Evolutionary conservation across 2,888 invertebrate species (phyloP), one percentile per base, ranked within the genome.

Genomic region (Adelognathus sp.): DNA sequence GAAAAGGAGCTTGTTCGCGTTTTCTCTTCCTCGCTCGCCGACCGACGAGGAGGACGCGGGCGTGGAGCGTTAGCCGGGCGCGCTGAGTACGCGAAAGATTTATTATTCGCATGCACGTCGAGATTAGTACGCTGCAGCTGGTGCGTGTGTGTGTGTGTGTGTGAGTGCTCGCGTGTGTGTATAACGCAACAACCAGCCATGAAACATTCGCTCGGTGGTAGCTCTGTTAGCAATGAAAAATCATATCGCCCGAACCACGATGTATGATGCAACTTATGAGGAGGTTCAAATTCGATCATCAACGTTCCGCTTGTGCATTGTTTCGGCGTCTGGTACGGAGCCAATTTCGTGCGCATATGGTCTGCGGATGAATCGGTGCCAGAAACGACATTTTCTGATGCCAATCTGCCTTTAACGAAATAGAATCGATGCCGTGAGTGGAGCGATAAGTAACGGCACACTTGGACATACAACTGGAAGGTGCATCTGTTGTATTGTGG

Each of bases 21-120:
- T 44, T 60, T 52, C 18, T 46, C 33, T 39, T 31, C 50, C 36
- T 9, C 60, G 64, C 50, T 36, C 27, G 66, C 21, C 60, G 52
- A 73, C 58, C 46, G 36, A 69, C 72, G 46, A 64, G 18, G 39
- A 74, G 74, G 63, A 71, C 76, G 67, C 75, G n/a, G 21, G 46
- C 21, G 21, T 18, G 24, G 4, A 39, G 14, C n/a, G 46, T 21
- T 46, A 18, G 46, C 21, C n/a, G n/a, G n/a, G 46, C 21, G 77
- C 75, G 71, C 80, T 71, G 79, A 70, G 52, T 18, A 79, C n/a
- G 76, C 46, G 61, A 63, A 79, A 79, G 79, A 79, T 79, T 79
- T 79, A 79, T 79, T 72, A 79, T 72, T 71, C 72, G 67, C 72
- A 76, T 72, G 71, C 76, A 69, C 61, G 56, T 63, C 58, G 75